Base-by-base conservation (phyloP, 1,140 invertebrate genomes). In the Eriocheir sinensis region DNA sequence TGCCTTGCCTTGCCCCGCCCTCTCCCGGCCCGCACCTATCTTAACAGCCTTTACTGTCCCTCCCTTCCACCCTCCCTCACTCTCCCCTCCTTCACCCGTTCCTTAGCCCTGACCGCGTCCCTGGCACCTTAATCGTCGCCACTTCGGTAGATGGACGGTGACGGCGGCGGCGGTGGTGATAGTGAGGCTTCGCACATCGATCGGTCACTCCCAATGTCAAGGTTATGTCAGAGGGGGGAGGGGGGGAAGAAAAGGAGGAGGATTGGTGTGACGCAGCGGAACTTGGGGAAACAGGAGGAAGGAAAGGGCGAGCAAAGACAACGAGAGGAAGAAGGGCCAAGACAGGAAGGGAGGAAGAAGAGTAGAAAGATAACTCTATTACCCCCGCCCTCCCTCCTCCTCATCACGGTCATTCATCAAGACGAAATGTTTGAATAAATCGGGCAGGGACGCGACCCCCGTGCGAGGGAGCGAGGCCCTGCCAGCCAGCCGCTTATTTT, bases 201-300 rank as follows among this genome's bases (percentile, higher is more conserved):
- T 72, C 60, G 60, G 60, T 72, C 60, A 72, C 27, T 53, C 60
- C 60, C 60, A 72, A 72, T 72, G 60, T 72, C 60, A 72, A 72
- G 60, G 60, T 72, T 72, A 72, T 72, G n/a, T 27, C 60, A n/a
- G 60, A n/a, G 21, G 60, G 60, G 60, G 21, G 60, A 21, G 60
- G 21, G 27, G 60, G 60, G 60, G 8, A 21, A 9, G 48, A 21
- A 53, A n/a, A n/a, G 60, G 60, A 27, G 60, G 60, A 72, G 60
- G 60, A n/a, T n/a, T 8, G 60, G 21, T n/a, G 60, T 72, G 60
- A 72, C 60, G 60, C 60, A 72, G 60, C 27, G 60, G 60, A 72
- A 72, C 60, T 72, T 72, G 60, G n/a, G 60, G 60, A 72, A 72
- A 72, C 8, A 72, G 27, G 60, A n/a, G 60, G 27, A 21, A 72